Percentiles rank a stretch among this genome's conserved stretches.
phyloP scores from a whole-genome alignment of 2,888 invertebrate genomes.

The Lithophane ornitopus region DNA sequence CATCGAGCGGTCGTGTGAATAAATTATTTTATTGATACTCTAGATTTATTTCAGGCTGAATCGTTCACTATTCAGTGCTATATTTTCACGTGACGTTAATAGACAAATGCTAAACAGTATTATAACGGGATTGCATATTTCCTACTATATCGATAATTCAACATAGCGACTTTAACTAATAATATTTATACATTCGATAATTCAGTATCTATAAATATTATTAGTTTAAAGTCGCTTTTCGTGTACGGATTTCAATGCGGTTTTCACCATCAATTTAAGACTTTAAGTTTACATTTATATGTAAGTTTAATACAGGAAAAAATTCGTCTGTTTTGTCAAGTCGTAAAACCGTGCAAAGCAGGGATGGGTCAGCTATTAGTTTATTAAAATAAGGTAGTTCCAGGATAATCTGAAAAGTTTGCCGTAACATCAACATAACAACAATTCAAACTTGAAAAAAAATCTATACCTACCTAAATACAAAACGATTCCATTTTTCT shows the following conservation, averaged over 20 bases:
- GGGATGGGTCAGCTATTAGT: background rate
- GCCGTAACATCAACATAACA: background rate
- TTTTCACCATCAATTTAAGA: background rate
- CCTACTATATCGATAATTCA: too few relatives aligned
- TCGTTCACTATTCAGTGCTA: too few relatives aligned
- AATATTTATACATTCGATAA: too few relatives aligned
- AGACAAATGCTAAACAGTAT: background rate
- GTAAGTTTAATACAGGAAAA: too few relatives aligned
- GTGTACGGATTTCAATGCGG: background rate
- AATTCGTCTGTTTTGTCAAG: background rate
- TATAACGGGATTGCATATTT: background rate
- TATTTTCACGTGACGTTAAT: background rate
- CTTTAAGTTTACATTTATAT: too few relatives aligned
- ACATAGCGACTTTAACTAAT: too few relatives aligned
- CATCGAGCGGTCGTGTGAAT: background rate
- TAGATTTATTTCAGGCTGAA: background rate
- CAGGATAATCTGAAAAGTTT: background rate
- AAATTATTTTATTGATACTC: constrained; percentile 5
- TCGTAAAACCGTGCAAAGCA: background rate
- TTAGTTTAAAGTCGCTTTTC: background rate
- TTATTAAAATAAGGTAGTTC: background rate
- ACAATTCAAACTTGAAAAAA: constrained; percentile 35
- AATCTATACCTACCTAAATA: constrained; percentile 51
- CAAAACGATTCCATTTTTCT: constrained; percentile 66
- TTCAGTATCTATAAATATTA: background rate